phyloP scores from a whole-genome alignment of 2,113 vertebrate species.

The Promerops cafer region DNA sequence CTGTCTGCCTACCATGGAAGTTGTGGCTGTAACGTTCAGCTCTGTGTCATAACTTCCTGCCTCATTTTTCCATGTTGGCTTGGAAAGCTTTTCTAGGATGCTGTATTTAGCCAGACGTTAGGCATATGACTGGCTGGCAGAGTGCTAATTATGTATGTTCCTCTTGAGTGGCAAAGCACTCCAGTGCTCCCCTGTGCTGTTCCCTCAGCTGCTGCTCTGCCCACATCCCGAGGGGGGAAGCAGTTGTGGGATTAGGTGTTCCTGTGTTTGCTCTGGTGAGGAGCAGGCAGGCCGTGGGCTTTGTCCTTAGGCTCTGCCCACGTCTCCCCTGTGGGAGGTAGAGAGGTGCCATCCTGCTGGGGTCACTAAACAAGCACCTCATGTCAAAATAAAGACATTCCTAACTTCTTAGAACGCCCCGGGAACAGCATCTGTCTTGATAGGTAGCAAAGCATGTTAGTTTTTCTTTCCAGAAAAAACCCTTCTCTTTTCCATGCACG shows the following conservation, averaged over 20 bases:
- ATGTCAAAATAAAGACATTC: neutral
- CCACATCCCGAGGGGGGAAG: fast-evolving
- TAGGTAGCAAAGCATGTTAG: neutral
- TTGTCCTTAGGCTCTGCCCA: neutral
- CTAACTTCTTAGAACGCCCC: neutral
- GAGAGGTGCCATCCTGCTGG: neutral
- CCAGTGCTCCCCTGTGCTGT: neutral
- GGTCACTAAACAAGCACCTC: neutral
- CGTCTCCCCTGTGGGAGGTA: neutral
- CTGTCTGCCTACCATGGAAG: neutral
- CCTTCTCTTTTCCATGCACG: neutral
- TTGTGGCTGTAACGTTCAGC: neutral
- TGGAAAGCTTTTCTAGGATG: conserved; percentile 13
- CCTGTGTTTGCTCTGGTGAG: neutral
- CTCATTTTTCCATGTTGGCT: conserved; percentile 23
- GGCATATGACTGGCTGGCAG: neutral
- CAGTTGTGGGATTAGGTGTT: neutral
- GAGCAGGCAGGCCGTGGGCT: neutral
- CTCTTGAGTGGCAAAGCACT: neutral
- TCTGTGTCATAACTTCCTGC: conserved; percentile 15
- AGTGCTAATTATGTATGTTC: neutral
- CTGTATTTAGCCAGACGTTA: neutral
- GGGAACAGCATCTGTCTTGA: neutral
- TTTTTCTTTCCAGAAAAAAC: neutral
- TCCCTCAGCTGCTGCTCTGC: neutral